phyloP scores from a whole-genome alignment of 2,113 vertebrate genomes.

The Genyomyrus donnyi region DNA sequence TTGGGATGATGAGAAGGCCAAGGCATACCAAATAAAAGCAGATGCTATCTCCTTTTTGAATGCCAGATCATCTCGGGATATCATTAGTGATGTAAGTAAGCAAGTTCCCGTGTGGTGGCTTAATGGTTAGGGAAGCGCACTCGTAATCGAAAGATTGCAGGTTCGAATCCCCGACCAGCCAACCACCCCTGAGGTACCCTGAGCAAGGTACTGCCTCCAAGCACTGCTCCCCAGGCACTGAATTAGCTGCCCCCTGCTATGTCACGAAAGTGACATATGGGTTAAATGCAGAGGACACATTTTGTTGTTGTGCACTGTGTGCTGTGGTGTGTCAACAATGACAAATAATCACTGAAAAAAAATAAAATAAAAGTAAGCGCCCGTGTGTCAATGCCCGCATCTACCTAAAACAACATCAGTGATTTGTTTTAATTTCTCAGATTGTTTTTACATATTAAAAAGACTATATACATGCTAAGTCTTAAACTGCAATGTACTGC shows the following conservation, averaged over 20 bases:
- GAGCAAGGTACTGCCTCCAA: too few relatives aligned
- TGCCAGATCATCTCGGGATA: conserved; percentile 86
- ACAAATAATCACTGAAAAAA: too few relatives aligned
- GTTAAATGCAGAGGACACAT: too few relatives aligned
- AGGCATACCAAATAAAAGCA: conserved; percentile 71
- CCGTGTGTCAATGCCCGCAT: not conserved
- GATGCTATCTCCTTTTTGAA: conserved; percentile 83
- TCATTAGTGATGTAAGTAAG: conserved; percentile 58
- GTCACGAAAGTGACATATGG: too few relatives aligned
- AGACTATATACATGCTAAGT: not conserved
- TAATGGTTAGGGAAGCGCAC: too few relatives aligned
- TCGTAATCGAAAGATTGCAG: too few relatives aligned
- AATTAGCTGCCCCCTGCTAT: too few relatives aligned
- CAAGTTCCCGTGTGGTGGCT: not conserved
- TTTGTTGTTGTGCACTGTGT: too few relatives aligned
- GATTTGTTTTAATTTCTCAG: not conserved
- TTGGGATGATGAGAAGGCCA: conserved; percentile 80
- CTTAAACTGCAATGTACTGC: not conserved
- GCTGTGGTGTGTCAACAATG: too few relatives aligned
- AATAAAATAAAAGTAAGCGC: conserved; percentile 22
- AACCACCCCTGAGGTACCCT: too few relatives aligned
- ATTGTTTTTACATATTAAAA: not conserved
- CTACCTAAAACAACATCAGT: not conserved
- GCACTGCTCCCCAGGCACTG: too few relatives aligned
- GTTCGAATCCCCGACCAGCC: too few relatives aligned